Conservation (phyloP, 2,888 invertebrate species). For the Helobdella robusta region DNA sequence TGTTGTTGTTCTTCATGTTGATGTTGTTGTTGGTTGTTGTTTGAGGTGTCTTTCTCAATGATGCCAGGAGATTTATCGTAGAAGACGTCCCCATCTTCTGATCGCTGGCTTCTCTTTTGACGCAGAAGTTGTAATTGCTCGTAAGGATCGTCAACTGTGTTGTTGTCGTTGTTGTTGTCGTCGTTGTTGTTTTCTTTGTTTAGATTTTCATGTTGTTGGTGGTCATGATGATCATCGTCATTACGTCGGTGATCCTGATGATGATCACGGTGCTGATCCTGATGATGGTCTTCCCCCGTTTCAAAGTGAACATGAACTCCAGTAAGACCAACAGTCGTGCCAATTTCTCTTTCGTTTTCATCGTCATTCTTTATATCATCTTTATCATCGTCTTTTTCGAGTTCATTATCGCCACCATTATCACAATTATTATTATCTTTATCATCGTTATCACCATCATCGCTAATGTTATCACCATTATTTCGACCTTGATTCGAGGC, state of each 20-base stretch:
- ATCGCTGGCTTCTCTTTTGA: too few relatives aligned
- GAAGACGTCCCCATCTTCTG: background rate
- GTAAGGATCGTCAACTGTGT: too few relatives aligned
- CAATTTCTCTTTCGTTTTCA: background rate
- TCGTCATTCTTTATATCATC: background rate
- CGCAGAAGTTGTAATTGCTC: too few relatives aligned
- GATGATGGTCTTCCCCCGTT: too few relatives aligned
- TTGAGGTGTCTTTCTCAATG: background rate
- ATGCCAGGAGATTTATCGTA: background rate
- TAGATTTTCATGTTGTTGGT: background rate
- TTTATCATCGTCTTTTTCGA: too few relatives aligned
- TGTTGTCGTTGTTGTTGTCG: too few relatives aligned
- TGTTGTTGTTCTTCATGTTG: too few relatives aligned
- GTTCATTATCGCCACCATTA: background rate
- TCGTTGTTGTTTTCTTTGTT: too few relatives aligned
- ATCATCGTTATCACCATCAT: too few relatives aligned
- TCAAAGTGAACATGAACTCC: too few relatives aligned
- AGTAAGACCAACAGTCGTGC: too few relatives aligned
- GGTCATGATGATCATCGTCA: background rate
- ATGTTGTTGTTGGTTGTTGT: background rate
- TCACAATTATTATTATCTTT: constrained; percentile 1
- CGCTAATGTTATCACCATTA: background rate
- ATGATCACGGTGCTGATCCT: background rate
- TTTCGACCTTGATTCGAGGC: background rate
- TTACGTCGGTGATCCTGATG: background rate